phyloP scores from a whole-genome alignment of 2,888 invertebrate genomes.

The Strigamia transsilvanica region DNA sequence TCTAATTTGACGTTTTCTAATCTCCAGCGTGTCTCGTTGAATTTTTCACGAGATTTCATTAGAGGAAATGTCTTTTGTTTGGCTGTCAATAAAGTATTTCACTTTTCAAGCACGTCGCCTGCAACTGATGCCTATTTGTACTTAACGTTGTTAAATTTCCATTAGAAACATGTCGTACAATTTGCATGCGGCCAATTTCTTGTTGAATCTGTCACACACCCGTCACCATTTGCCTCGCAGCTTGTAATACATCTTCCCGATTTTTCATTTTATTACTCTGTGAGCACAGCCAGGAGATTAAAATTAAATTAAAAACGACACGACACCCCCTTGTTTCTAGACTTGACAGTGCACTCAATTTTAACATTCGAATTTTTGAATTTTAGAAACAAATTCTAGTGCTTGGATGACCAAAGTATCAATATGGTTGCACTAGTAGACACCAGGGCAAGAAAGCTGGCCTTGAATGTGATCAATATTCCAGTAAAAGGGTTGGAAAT shows the following conservation, averaged over 20 bases:
- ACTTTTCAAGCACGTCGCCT: slow-evolving; percentile 26
- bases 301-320: background rate
- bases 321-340: background rate
- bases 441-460: too few species aligned
- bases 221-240: slow-evolving; percentile 29
- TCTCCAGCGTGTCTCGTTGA: background rate
- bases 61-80: slow-evolving; percentile 26
- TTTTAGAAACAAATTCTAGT: too few species aligned
- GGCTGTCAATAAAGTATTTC: slow-evolving; percentile 22
- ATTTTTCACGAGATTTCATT: background rate
- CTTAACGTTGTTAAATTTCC: slow-evolving; percentile 38
- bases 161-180: slow-evolving; percentile 35
- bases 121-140: slow-evolving; percentile 31
- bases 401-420: too few species aligned
- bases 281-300: background rate
- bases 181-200: slow-evolving; percentile 31
- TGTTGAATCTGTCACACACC: slow-evolving; percentile 35
- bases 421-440: too few species aligned
- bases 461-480: too few species aligned
- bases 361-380: background rate
- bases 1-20: background rate
- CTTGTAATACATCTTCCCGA: slow-evolving; percentile 5
- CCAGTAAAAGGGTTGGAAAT: too few species aligned
- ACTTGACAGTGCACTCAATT: background rate
- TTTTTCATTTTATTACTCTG: slow-evolving; percentile 15